phyloP scores from a whole-genome alignment of 2,113 vertebrate genomes.

The Serinus canaria region DNA sequence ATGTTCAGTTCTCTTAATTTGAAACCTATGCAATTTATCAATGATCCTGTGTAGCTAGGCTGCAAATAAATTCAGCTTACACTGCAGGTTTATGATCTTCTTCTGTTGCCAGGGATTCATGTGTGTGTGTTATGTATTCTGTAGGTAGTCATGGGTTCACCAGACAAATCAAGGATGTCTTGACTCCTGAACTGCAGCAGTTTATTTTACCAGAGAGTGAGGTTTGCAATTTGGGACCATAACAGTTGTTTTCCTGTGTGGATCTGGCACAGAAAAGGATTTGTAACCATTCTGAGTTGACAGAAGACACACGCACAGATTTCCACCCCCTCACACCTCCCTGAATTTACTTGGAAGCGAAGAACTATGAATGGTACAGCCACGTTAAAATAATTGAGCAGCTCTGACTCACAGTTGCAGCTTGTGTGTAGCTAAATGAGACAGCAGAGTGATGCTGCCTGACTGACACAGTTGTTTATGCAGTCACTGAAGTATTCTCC shows the following conservation, averaged over 20 bases:
- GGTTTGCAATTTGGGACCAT: background rate
- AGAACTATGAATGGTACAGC: background rate
- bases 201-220: background rate
- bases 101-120: background rate
- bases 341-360: background rate
- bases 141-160: background rate
- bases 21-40: background rate
- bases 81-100: background rate
- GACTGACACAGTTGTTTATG: background rate
- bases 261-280: background rate
- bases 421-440: background rate
- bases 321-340: slow-evolving; percentile 7
- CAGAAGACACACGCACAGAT: background rate
- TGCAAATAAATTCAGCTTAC: background rate
- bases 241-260: background rate
- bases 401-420: slow-evolving; percentile 17
- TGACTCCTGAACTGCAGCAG: background rate
- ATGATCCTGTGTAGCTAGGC: background rate
- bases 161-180: background rate
- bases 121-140: background rate
- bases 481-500: background rate
- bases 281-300: background rate
- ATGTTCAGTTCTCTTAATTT: background rate
- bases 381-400: background rate
- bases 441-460: background rate